phyloP scores from a whole-genome alignment of 2,113 vertebrate genomes.

The Shinisaurus crocodilurus region DNA sequence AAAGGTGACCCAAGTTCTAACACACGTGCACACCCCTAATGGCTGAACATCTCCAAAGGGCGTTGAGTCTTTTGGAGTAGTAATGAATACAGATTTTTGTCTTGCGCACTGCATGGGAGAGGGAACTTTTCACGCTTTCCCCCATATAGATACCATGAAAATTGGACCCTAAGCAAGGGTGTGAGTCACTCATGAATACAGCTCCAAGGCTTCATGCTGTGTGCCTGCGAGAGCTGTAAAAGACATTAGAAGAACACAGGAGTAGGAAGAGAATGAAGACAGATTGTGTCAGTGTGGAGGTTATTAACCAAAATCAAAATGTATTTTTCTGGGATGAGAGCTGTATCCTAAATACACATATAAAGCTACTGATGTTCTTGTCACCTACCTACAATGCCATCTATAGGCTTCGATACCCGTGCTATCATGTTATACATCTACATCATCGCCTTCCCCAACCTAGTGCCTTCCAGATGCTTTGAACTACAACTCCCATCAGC shows the following conservation, averaged over 20 bases:
- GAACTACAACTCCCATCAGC: no score
- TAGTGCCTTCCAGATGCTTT: no score
- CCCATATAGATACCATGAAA: conserved; percentile 73
- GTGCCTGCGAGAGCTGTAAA: conserved; percentile 70
- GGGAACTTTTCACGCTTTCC: conserved; percentile 70
- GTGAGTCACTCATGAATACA: conserved; percentile 77
- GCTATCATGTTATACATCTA: background rate
- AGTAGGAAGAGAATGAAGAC: conserved; percentile 68
- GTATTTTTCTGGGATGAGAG: conserved; percentile 58
- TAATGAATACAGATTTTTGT: conserved; percentile 76
- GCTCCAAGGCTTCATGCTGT: conserved; percentile 70
- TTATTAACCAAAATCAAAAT: conserved; percentile 73
- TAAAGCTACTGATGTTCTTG: background rate
- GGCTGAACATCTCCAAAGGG: conserved; percentile 69
- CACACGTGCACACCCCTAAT: conserved; percentile 60
- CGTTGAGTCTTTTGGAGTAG: conserved; percentile 72
- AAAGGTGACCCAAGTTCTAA: conserved; percentile 63
- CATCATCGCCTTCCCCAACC: background rate
- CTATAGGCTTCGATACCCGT: conserved; percentile 24
- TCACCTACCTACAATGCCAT: conserved; percentile 36
- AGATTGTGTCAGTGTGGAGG: conserved; percentile 68
- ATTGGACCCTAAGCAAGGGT: conserved; percentile 76
- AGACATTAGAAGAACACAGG: conserved; percentile 76
- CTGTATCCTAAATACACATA: conserved; percentile 54
- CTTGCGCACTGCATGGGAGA: conserved; percentile 75